Base-by-base conservation (phyloP, 2,113 vertebrate species). In the Passer montanus region DNA sequence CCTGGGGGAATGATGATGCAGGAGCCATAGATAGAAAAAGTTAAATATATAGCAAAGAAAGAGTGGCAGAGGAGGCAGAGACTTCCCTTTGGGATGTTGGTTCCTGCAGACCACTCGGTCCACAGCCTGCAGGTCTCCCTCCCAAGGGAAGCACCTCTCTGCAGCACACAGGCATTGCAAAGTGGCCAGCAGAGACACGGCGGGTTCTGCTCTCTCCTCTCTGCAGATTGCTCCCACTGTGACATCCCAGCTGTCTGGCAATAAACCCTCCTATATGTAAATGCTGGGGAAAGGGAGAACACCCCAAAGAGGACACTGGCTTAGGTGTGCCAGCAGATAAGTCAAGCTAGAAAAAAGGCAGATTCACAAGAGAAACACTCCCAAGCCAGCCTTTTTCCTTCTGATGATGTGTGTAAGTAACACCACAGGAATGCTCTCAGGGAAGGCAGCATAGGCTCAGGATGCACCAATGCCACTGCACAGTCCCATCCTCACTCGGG, bases 131-230 rank as follows among this genome's bases (percentile, higher is more conserved):
- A 1, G 23, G 52, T 70, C 21, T 62, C 73, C 70, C 1, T 62
- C 73, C 70, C 1, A 4, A 78, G 52, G n/a, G 46, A 89, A 58
- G 47, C 15, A 47, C 30, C 24, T 73, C 53, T 78, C 69, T 67
- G 81, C 56, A 93, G 44, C 66, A 11, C 0, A 0, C 30, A 59
- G 43, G 14, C 50, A 66, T 46, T 8, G 5, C 64, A 66, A 59
- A 83, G 64, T 0, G 0, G 43, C 37, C 63, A 46, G 74, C 23
- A 39, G 50, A 85, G 21, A 64, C 11, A 19, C 0, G 0, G 28
- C 2, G 0, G 52, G n/a, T 66, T 31, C 33, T 0, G 0, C 47
- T 49, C n/a, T 46, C 59, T 80, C 33, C 13, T 87, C 60, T 58
- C 33, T 58, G 41, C 2, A 10, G 30, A 26, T 41, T 64, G 11